phyloP scores from a whole-genome alignment of 2,888 invertebrate species.

The Ormyrus labotus region DNA sequence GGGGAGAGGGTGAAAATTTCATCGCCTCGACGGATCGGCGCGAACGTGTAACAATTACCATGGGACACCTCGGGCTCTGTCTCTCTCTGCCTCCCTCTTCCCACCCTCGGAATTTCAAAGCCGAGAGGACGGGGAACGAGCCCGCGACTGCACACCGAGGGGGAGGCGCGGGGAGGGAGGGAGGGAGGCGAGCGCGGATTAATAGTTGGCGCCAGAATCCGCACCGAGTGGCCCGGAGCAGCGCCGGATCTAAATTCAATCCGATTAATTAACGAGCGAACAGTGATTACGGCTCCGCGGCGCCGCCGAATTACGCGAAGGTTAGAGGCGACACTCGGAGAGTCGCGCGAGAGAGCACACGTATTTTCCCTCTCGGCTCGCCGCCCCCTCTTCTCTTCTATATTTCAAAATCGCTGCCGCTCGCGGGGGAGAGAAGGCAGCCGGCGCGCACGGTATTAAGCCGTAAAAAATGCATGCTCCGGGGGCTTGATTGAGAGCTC shows the following conservation, averaged over 20 bases:
- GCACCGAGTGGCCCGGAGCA: neutral
- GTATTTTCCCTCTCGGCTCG: too few relatives aligned
- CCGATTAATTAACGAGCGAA: constrained; percentile 40
- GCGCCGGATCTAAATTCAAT: constrained; percentile 35
- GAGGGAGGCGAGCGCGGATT: constrained; percentile 12
- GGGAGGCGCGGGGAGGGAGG: neutral
- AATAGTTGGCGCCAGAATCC: constrained; percentile 37
- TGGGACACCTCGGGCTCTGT: constrained; percentile 7
- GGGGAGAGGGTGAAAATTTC: constrained; percentile 14
- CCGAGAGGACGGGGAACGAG: too few relatives aligned
- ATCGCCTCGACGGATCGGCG: constrained; percentile 1
- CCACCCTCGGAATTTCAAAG: neutral
- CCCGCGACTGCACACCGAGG: too few relatives aligned
- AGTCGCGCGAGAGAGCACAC: too few relatives aligned
- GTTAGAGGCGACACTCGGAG: too few relatives aligned
- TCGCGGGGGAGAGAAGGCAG: too few relatives aligned
- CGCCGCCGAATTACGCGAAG: neutral
- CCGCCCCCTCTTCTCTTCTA: too few relatives aligned
- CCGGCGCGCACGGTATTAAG: too few relatives aligned
- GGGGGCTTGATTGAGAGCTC: neutral
- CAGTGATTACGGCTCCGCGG: constrained; percentile 24
- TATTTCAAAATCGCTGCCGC: too few relatives aligned
- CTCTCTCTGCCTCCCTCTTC: neutral
- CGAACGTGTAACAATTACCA: constrained; percentile 40
- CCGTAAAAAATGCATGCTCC: too few relatives aligned